Evolutionary conservation across 2,888 invertebrate species (phyloP).

Genomic region (Rotaria macrura): DNA sequence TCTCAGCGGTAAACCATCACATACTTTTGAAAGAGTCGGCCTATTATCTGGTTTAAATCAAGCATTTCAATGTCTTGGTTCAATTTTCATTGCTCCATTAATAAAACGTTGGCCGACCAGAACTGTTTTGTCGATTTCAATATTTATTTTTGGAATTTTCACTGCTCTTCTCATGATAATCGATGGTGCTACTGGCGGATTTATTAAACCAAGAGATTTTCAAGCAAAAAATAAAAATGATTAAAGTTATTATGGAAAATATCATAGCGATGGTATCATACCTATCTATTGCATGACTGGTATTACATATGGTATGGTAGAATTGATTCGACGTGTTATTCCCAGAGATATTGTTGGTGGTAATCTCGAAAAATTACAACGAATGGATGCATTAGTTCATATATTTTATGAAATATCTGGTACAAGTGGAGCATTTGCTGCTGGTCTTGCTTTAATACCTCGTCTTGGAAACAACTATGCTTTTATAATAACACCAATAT

Average conservation of each 20-base stretch:
- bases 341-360: conserved; percentile 8
- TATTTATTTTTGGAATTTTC: background rate
- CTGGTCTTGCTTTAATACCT: conserved; percentile 16
- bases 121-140: background rate
- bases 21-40: conserved; percentile 10
- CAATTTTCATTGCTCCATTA: background rate
- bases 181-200: background rate
- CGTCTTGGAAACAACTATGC: background rate
- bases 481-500: background rate
- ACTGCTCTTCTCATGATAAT: background rate
- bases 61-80: background rate
- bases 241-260: background rate
- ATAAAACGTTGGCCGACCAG: background rate
- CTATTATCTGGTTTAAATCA: background rate
- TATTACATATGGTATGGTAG: background rate
- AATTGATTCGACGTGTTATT: conserved; percentile 11
- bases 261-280: background rate
- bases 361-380: background rate
- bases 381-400: background rate
- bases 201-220: background rate
- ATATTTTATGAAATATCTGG: conserved; percentile 5
- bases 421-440: background rate
- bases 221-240: background rate
- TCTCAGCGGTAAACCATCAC: no score
- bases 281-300: background rate